phyloP scores from a whole-genome alignment of 2,797 vertebrate species.

The Ispidina lecontei region DNA sequence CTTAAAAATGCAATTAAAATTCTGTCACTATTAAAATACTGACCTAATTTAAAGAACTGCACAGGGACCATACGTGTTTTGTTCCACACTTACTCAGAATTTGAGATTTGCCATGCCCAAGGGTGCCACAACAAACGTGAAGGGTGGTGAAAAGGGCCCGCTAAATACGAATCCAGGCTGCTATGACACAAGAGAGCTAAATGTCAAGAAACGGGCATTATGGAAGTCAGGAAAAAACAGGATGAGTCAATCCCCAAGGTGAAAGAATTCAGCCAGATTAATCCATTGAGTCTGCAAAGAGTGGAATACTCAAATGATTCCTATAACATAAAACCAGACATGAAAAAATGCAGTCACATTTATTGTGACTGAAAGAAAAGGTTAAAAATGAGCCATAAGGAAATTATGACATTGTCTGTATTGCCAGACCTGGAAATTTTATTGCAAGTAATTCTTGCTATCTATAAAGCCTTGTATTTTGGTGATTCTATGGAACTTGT shows the following conservation, averaged over 20 bases:
- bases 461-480: neutral
- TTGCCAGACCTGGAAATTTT: constrained; percentile 41
- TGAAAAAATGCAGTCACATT: neutral
- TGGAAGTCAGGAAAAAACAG: neutral
- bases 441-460: neutral
- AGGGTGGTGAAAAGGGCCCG: neutral
- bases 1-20: neutral
- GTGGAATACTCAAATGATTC: constrained; percentile 7
- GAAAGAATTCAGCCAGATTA: constrained; percentile 28
- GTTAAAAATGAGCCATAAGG: constrained; percentile 58
- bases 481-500: neutral
- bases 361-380: constrained; percentile 44
- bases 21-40: neutral
- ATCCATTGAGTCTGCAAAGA: neutral
- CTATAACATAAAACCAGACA: constrained; percentile 46
- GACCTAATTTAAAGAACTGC: neutral
- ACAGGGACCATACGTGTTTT: neutral
- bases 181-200: neutral
- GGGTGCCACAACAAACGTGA: neutral
- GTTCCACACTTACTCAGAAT: neutral
- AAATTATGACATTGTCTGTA: constrained; percentile 26
- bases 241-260: constrained; percentile 34
- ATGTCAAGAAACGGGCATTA: neutral
- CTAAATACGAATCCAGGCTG: neutral
- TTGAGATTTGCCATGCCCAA: neutral